Base-by-base conservation (phyloP, 2,113 vertebrate species). In the Mixornis gularis region DNA sequence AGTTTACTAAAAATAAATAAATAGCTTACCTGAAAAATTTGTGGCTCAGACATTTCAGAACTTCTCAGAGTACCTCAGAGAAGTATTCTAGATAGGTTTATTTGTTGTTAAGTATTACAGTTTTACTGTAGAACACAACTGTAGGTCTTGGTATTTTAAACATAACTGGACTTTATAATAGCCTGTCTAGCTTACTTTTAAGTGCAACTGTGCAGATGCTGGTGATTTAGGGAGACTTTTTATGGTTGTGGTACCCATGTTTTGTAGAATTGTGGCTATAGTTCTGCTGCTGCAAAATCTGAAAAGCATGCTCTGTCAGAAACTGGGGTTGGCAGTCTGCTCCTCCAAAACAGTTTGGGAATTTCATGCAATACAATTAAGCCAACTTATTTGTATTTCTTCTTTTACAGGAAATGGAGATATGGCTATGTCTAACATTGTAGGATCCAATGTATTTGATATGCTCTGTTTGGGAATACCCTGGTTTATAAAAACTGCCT, bases 381-480 rank as follows among this genome's bases (percentile, higher is more conserved):
- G 55, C 41, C 48, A 69, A 84, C 55, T 89, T 71, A 62, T 36
- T 25, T 89, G 53, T 82, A 69, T 95, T 92, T 94, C 66, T 95
- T 96, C n/a, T 93, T 81, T 92, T 95, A 58, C 97, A 99, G 99
- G 99, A 80, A 99, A 98, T 97, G 99, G 98, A 30, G 98, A 99
- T 95, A 99, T 99, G 99, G 99, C 99, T 85, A 99, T 99, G 98
- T 98, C 99, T 83, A 99, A 99, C 97, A 99, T 99, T 24, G 98
- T 99, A 91, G 99, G 99, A 92, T 99, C 99, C 34, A 99, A 99
- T 4, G 98, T 99, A 24, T 99, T 99, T 79, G 99, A 99, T 94
- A 98, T 99, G 98, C 97, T 99, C 52, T 99, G 99, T 91, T 97
- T 99, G 83, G 99, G 99, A 48, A 94, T 98, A 85, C 99, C 99